phyloP scores from a whole-genome alignment of 2,888 invertebrate species.

The Drosophila seclusa region DNA sequence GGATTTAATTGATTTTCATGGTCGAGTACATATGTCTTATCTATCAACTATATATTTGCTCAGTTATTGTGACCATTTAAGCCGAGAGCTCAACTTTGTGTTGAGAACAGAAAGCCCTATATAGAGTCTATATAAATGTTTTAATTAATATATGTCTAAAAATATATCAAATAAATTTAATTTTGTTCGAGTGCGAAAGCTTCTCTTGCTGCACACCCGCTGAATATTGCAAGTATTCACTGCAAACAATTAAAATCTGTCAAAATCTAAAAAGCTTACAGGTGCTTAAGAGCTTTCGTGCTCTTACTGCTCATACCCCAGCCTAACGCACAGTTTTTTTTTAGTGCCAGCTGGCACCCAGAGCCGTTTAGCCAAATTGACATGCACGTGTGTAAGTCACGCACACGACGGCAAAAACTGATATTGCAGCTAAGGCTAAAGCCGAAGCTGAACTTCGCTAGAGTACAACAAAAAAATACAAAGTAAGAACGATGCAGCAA shows the following conservation, averaged over 20 bases:
- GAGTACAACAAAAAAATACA: conserved; percentile 13
- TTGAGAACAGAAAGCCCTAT: conserved; percentile 3
- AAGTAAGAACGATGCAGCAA: neutral
- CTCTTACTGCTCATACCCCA: neutral
- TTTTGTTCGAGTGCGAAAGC: neutral
- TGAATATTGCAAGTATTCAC: neutral
- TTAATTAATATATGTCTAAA: neutral
- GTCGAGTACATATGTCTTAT: conserved; percentile 76
- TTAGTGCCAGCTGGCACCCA: conserved; percentile 24
- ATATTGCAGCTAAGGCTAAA: neutral
- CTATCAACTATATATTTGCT: conserved; percentile 60
- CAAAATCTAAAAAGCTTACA: conserved; percentile 5
- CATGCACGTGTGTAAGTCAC: conserved; percentile 55
- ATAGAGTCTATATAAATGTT: neutral
- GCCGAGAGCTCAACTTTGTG: conserved; percentile 8
- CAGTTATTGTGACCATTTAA: conserved; percentile 35
- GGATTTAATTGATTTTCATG: conserved; percentile 84
- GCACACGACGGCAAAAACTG: conserved; percentile 33
- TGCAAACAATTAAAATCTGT: conserved; percentile 12
- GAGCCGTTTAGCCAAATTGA: conserved; percentile 52
- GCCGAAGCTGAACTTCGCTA: conserved; percentile 15
- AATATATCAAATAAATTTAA: neutral
- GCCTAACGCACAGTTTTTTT: conserved; percentile 16
- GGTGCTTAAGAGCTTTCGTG: conserved; percentile 11
- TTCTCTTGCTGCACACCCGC: neutral